Conservation (phyloP, 2,888 invertebrate genomes). For the Dryomyza anilis region DNA sequence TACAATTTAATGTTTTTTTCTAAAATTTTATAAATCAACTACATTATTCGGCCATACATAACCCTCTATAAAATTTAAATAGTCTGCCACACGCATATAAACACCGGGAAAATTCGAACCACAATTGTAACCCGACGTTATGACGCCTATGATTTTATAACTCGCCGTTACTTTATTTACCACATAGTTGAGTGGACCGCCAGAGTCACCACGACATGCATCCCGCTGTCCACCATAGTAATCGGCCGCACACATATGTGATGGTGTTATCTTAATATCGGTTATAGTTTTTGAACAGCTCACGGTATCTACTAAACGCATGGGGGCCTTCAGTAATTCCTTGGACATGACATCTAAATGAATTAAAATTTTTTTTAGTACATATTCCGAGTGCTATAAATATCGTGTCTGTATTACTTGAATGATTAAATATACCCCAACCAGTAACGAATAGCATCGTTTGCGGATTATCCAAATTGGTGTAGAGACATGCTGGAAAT, state of each 20-base stretch:
- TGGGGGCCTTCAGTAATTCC: slow-evolving; percentile 43
- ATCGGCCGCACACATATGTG: slow-evolving; percentile 46
- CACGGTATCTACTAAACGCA: slow-evolving; percentile 42
- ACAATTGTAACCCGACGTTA: slow-evolving; percentile 54
- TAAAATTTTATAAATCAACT: no score
- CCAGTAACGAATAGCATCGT: slow-evolving; percentile 37
- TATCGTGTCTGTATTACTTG: no score
- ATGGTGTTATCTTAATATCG: no score
- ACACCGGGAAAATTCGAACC: slow-evolving; percentile 51
- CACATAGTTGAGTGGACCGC: slow-evolving; percentile 51
- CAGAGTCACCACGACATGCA: slow-evolving; percentile 56
- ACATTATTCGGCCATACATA: slow-evolving; percentile 55
- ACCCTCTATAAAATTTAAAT: slow-evolving; percentile 54
- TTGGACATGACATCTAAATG: slow-evolving; percentile 2
- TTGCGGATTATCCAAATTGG: slow-evolving; percentile 29
- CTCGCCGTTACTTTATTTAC: slow-evolving; percentile 36
- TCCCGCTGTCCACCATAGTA: slow-evolving; percentile 39
- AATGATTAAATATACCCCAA: no score
- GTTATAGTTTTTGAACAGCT: no score
- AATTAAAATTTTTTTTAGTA: background rate
- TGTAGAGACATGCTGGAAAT: slow-evolving; percentile 42
- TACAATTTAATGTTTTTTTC: no score
- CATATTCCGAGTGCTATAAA: background rate
- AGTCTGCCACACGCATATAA: slow-evolving; percentile 53
- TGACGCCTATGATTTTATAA: slow-evolving; percentile 50